Evolutionary conservation across 2,113 vertebrate species (phyloP).

Genomic region (Halcyon malimbica): DNA sequence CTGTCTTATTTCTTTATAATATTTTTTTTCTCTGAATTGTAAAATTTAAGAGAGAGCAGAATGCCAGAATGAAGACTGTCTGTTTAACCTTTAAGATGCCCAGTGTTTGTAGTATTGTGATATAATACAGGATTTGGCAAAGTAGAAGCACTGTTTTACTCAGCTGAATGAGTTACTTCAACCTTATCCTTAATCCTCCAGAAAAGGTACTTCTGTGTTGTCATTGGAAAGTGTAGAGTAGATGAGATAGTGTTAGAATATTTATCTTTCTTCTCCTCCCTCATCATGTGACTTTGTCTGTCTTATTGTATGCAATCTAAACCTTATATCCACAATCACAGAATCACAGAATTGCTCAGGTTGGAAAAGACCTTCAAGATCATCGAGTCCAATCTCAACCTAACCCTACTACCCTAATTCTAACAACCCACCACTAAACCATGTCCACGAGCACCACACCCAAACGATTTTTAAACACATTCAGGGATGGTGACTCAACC

Average conservation of each 20-base stretch:
- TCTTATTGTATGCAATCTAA: not conserved
- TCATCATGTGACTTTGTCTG: not conserved
- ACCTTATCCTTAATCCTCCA: not conserved
- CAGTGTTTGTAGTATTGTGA: not conserved
- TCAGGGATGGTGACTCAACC: too few relatives aligned
- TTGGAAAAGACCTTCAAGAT: too few relatives aligned
- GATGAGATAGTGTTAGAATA: not conserved
- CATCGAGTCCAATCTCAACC: too few relatives aligned
- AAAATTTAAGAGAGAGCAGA: not conserved
- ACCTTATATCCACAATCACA: not conserved
- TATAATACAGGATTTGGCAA: not conserved
- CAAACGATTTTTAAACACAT: too few relatives aligned
- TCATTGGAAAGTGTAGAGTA: not conserved
- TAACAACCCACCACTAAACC: too few relatives aligned
- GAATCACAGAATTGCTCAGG: too few relatives aligned
- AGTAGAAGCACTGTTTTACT: not conserved
- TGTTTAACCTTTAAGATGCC: not conserved
- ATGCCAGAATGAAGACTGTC: not conserved
- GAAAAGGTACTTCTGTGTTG: not conserved
- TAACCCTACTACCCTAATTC: too few relatives aligned
- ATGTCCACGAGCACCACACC: too few relatives aligned
- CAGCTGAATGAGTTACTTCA: not conserved
- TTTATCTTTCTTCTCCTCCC: not conserved
- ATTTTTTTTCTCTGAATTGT: not conserved
- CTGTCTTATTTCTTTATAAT: not conserved